Evolutionary conservation across 2,888 invertebrate species (phyloP), one percentile per base, ranked within the genome.

Genomic region (Cartodere bifasciata): DNA sequence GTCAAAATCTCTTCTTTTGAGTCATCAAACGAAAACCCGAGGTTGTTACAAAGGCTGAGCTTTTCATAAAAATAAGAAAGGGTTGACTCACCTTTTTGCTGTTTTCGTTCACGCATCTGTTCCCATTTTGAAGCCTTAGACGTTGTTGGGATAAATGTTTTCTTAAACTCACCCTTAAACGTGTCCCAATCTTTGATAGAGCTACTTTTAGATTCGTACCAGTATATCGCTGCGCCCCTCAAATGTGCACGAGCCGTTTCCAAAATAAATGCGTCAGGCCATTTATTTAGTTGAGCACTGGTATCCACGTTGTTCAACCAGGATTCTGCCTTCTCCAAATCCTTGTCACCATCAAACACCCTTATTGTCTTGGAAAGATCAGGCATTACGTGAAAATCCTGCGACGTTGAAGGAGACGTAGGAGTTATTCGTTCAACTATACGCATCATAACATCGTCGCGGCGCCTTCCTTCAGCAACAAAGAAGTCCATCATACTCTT

Each of bases 401-500:
- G 16, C 4, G 17, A 7, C 16, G 14, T 25, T 11, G 25, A n/a
- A 15, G 11, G n/a, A 10, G 23, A 10, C 12, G 2, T 23, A 3
- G 10, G 13, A 13, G 13, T 21, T 21, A n/a, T 3, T 21, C 9
- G 15, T 2, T 15, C 24, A 27, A 30, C 31, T 12, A 28, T 25
- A 23, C 28, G 23, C 20, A 17, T 17, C 11, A 30, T 26, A 7
- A 24, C 23, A 6, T 35, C 35, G 22, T 28, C 31, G 25, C 31
- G 26, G 10, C 20, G 11, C 16, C 23, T 26, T 23, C 4, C 30
- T 15, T 36, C 29, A 16, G 15, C 26, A 6, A 32, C 29, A n/a
- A 36, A 30, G 23, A 29, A n/a, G 9, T 13, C 22, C 29, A 33
- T 32, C 33, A 33, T n/a, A n/a, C n/a, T n/a, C n/a, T n/a, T n/a